These are phyloP conservation scores for Drosophila niveifrons DNA, from an alignment of 2,888 invertebrate genomes.

Conservation along the genomic window DNA sequence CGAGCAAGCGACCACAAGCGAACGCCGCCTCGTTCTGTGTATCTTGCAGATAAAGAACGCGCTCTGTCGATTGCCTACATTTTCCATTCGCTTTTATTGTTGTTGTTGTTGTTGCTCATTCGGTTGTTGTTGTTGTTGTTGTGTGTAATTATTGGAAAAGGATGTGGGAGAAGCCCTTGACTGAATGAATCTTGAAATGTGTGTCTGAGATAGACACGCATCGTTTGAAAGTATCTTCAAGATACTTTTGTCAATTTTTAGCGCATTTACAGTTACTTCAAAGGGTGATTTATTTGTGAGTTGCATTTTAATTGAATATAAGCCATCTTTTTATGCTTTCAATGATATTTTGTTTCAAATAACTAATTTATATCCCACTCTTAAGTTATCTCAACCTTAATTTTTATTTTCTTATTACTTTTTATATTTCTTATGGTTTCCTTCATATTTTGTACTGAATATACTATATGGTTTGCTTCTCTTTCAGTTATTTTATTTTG, in stretches of 20 bases:
- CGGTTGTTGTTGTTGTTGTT: conserved; percentile 38
- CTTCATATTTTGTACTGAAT: too few species aligned
- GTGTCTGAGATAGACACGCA: conserved; percentile 11
- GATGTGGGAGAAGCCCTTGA: conserved; percentile 76
- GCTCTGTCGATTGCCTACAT: conserved; percentile 67
- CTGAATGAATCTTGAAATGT: conserved; percentile 67
- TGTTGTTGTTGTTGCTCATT: conserved; percentile 21
- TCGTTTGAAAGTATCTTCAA: conserved; percentile 22
- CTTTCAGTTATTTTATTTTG: too few species aligned
- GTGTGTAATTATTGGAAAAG: conserved; percentile 69
- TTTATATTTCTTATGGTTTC: too few species aligned
- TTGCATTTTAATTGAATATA: too few species aligned
- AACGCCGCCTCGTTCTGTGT: conserved; percentile 59
- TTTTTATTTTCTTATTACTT: too few species aligned
- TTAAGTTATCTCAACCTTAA: too few species aligned
- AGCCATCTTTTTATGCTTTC: too few species aligned
- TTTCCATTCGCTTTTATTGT: conserved; percentile 52
- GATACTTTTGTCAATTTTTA: background rate
- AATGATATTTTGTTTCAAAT: too few species aligned
- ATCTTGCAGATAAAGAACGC: conserved; percentile 72
- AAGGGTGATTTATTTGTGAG: too few species aligned
- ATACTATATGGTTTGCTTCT: too few species aligned
- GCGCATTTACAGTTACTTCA: background rate
- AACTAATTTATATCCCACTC: too few species aligned
- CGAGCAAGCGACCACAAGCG: conserved; percentile 63